Percentiles rank a stretch among this genome's conserved stretches.
Conservation (phyloP, 2,797 vertebrate genomes). For the Spizella passerina region DNA sequence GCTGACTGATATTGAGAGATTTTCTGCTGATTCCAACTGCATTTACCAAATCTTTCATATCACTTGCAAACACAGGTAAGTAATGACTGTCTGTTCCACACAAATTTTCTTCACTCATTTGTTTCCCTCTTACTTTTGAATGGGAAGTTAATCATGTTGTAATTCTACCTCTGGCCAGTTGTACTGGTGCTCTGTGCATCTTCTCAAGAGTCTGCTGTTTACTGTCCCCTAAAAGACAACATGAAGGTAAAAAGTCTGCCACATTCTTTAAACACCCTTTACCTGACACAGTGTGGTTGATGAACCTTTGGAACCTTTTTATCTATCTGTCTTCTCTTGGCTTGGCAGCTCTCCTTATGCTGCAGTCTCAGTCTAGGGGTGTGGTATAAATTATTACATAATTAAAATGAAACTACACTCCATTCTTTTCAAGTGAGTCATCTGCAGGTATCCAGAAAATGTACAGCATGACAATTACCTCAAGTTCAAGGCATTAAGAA, state of each 20-base stretch:
- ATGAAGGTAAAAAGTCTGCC: neutral
- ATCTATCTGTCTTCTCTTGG: neutral
- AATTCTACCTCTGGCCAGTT: neutral
- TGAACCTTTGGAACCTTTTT: neutral
- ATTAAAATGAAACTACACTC: neutral
- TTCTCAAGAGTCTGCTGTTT: neutral
- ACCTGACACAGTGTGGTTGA: neutral
- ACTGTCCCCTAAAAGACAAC: neutral
- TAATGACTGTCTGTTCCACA: neutral
- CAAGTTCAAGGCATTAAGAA: neutral
- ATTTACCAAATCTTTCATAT: neutral
- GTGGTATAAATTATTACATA: neutral
- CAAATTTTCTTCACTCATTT: neutral
- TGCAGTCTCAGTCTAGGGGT: neutral
- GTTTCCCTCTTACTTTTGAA: neutral
- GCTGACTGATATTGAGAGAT: neutral
- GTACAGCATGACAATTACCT: neutral
- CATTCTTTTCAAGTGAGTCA: slow-evolving; percentile 22
- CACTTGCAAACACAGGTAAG: neutral
- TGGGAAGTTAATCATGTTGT: neutral
- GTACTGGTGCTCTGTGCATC: neutral
- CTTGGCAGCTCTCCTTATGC: neutral
- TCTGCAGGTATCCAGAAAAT: slow-evolving; percentile 8
- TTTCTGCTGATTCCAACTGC: neutral
- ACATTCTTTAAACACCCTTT: neutral